Evolutionary conservation across 2,797 vertebrate genomes (phyloP).

Genomic region (Xenentodon cancila): DNA sequence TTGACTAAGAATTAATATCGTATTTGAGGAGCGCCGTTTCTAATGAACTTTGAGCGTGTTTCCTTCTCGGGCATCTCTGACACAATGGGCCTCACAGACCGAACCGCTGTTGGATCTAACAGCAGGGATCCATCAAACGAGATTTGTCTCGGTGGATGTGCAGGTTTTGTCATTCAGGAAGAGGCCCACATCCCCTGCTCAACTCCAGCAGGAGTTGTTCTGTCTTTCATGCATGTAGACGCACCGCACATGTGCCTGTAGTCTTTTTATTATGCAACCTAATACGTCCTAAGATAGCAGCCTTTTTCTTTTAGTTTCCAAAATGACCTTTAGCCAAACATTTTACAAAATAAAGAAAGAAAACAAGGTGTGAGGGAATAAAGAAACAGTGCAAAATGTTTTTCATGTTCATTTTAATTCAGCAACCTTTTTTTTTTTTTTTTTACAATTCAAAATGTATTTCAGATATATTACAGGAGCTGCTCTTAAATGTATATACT

Average conservation of each 20-base stretch:
- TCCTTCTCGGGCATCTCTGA: slow-evolving; percentile 56
- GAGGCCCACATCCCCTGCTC: slow-evolving; percentile 63
- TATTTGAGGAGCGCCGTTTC: slow-evolving; percentile 54
- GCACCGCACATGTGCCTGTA: too few relatives aligned
- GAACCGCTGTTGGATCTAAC: slow-evolving; percentile 63
- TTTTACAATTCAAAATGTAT: background rate
- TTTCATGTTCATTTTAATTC: slow-evolving; percentile 15
- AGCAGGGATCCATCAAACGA: slow-evolving; percentile 75
- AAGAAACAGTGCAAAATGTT: too few relatives aligned
- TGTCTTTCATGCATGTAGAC: slow-evolving; percentile 30
- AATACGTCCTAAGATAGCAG: too few relatives aligned
- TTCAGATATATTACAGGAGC: background rate
- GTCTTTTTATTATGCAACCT: too few relatives aligned
- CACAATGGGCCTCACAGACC: slow-evolving; percentile 72
- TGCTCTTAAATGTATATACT: background rate
- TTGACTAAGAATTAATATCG: slow-evolving; percentile 56
- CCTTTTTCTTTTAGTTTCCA: too few relatives aligned
- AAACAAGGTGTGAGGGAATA: too few relatives aligned
- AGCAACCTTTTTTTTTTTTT: background rate
- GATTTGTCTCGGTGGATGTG: slow-evolving; percentile 80
- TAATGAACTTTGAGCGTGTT: slow-evolving; percentile 66
- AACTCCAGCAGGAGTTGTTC: slow-evolving; percentile 45
- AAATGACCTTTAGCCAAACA: too few relatives aligned
- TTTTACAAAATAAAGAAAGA: too few relatives aligned
- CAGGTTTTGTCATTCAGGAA: slow-evolving; percentile 70